phyloP scores from a whole-genome alignment of 2,113 vertebrate species.

The Melanocharis versteri region DNA sequence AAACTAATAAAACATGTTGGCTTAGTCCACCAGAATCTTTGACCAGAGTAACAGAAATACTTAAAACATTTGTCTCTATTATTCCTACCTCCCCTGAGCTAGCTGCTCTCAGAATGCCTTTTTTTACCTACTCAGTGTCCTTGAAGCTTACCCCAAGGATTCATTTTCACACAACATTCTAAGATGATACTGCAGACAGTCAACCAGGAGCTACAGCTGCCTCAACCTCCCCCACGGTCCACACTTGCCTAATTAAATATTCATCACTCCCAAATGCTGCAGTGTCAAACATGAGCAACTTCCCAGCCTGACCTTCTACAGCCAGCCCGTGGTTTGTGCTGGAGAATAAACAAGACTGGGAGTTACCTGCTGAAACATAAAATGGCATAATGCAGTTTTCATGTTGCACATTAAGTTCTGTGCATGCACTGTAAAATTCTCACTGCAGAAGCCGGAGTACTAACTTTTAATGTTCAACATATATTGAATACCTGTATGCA shows the following conservation, averaged over 20 bases:
- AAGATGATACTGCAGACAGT: background rate
- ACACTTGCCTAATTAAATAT: constrained; percentile 69
- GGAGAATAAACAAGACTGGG: background rate
- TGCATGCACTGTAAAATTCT: background rate
- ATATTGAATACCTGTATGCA: background rate
- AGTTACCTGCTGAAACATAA: background rate
- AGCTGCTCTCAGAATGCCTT: background rate
- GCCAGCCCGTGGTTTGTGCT: background rate
- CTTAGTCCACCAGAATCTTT: background rate
- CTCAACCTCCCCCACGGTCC: background rate
- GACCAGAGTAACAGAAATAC: background rate
- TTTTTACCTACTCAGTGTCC: constrained; percentile 20
- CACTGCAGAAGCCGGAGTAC: background rate
- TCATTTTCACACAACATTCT: constrained; percentile 34
- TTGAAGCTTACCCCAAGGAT: constrained; percentile 45
- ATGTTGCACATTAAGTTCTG: background rate
- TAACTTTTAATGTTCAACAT: background rate
- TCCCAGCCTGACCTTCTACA: constrained; percentile 59
- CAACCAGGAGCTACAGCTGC: constrained; percentile 1
- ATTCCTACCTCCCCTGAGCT: background rate
- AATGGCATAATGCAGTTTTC: constrained; percentile 44
- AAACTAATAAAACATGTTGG: background rate
- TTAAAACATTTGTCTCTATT: background rate
- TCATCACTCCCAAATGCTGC: constrained; percentile 41
- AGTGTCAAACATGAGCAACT: constrained; percentile 7